Evolutionary conservation across 2,113 vertebrate species (phyloP).

Genomic region (Pelmatolapia mariae): DNA sequence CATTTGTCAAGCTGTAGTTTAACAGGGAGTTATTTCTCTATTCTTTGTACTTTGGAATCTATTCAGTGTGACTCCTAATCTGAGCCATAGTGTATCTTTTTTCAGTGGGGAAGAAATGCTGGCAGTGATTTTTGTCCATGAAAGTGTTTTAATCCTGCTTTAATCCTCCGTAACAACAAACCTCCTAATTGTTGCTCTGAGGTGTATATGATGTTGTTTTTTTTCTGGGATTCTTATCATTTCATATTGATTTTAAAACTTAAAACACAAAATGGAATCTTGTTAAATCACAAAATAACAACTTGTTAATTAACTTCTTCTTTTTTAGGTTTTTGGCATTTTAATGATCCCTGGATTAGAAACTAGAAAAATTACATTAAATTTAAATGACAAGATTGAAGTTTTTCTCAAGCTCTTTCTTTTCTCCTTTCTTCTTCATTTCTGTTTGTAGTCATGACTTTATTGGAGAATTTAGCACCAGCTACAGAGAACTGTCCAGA

Average conservation of each 20-base stretch:
- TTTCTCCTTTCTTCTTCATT: background rate
- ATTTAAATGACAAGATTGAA: background rate
- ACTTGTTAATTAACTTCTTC: no score
- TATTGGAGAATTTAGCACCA: slow-evolving; percentile 97
- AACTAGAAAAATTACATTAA: background rate
- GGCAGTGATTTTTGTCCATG: background rate
- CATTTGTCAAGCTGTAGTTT: slow-evolving; percentile 22
- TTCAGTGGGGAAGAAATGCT: background rate
- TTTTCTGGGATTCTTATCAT: background rate
- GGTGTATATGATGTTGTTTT: background rate
- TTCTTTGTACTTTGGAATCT: background rate
- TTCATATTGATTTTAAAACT: background rate
- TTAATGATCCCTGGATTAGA: background rate
- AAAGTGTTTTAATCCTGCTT: background rate
- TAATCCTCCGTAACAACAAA: background rate
- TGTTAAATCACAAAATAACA: background rate
- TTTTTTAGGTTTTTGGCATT: background rate
- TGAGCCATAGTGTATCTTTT: background rate
- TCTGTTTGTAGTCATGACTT: slow-evolving; percentile 84
- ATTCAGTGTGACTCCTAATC: background rate
- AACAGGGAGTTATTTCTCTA: background rate
- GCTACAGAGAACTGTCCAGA: slow-evolving; percentile 92
- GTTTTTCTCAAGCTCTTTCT: background rate
- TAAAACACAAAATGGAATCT: background rate
- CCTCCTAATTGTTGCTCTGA: background rate